Conservation (phyloP, 2,888 invertebrate genomes). For the Cheilosia soror region DNA sequence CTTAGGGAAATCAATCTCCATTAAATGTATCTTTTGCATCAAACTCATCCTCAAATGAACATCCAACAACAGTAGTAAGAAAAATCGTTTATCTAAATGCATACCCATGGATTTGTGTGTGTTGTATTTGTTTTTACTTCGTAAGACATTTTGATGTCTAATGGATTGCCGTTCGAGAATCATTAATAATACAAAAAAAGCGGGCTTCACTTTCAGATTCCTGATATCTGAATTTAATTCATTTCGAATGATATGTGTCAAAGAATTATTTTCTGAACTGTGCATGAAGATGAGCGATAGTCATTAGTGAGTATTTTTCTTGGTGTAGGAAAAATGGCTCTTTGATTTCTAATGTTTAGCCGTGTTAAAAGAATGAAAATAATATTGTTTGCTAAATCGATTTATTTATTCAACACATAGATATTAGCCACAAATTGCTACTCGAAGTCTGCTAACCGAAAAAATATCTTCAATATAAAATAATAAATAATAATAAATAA, state of each 20-base stretch:
- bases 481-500: too few relatives aligned
- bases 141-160: constrained; percentile 38
- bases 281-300: not conserved
- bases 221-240: constrained; percentile 27
- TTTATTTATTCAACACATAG: too few relatives aligned
- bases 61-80: not conserved
- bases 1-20: constrained; percentile 41
- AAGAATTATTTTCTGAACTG: too few relatives aligned
- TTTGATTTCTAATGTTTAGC: too few relatives aligned
- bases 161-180: constrained; percentile 31
- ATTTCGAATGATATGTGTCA: constrained; percentile 5
- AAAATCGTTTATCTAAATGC: constrained; percentile 45
- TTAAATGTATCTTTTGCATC: constrained; percentile 42
- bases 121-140: constrained; percentile 10
- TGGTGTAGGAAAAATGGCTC: too few relatives aligned
- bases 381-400: too few relatives aligned
- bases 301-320: too few relatives aligned
- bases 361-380: too few relatives aligned
- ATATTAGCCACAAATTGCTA: too few relatives aligned
- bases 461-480: too few relatives aligned
- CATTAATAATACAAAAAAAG: constrained; percentile 40
- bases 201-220: constrained; percentile 33
- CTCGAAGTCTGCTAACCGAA: too few relatives aligned
- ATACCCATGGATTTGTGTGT: constrained; percentile 4
- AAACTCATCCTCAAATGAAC: not conserved